These are phyloP conservation scores for Ostrea denselamellosa DNA, from an alignment of 1,140 invertebrate genomes.

Conservation along the genomic window DNA sequence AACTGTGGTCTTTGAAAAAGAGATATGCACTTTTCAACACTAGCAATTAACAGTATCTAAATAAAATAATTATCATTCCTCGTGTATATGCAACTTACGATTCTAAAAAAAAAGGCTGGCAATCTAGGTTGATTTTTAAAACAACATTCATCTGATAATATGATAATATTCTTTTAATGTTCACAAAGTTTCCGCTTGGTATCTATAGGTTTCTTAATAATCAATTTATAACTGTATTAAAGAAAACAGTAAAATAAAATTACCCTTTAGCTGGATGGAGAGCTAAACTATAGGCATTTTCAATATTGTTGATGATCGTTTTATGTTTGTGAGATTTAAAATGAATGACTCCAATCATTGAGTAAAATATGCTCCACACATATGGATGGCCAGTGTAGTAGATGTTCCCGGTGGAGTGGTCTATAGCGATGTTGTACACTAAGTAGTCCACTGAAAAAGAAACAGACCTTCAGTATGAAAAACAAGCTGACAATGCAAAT, in stretches of 20 bases:
- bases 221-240: too few relatives aligned
- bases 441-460: background rate
- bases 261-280: conserved; percentile 25
- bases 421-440: background rate
- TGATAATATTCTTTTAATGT: too few relatives aligned
- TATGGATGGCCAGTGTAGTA: conserved; percentile 22
- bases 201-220: too few relatives aligned
- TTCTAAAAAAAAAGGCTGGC: too few relatives aligned
- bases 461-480: background rate
- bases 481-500: background rate
- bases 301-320: background rate
- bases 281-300: background rate
- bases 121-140: too few relatives aligned
- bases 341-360: conserved; percentile 17
- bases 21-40: too few relatives aligned
- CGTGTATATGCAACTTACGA: too few relatives aligned
- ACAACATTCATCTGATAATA: too few relatives aligned
- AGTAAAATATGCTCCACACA: background rate
- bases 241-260: background rate
- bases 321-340: background rate
- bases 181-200: too few relatives aligned
- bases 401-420: conserved; percentile 22
- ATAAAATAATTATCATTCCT: too few relatives aligned
- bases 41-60: too few relatives aligned
- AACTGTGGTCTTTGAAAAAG: too few relatives aligned